Evolutionary conservation across 2,888 invertebrate genomes (phyloP).

Genomic region (Junonia oenone): DNA sequence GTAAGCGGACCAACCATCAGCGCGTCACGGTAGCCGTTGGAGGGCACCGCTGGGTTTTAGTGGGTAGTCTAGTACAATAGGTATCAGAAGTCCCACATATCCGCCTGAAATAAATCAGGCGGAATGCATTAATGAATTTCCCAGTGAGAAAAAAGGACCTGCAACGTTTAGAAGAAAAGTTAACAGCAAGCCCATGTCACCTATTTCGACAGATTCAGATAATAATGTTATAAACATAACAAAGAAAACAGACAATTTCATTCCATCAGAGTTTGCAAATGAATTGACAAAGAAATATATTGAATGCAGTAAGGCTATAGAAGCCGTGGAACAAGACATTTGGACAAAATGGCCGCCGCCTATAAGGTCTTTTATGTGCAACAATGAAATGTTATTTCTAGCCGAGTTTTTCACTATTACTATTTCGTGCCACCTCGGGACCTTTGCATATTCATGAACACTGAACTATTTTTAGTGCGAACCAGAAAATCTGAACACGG

Average conservation of each 20-base stretch:
- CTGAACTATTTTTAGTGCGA: not conserved
- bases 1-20: too few relatives aligned
- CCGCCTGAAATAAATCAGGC: too few relatives aligned
- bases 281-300: constrained; percentile 28
- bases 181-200: constrained; percentile 17
- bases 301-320: constrained; percentile 17
- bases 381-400: not conserved
- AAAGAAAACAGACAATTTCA: constrained; percentile 15
- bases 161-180: constrained; percentile 33
- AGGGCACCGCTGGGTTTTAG: too few relatives aligned
- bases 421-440: not conserved
- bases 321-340: constrained; percentile 13
- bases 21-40: too few relatives aligned
- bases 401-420: not conserved
- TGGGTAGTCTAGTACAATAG: too few relatives aligned
- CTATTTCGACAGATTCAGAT: constrained; percentile 12
- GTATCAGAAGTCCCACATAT: too few relatives aligned
- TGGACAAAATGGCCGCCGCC: constrained; percentile 22
- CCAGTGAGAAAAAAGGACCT: too few relatives aligned
- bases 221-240: too few relatives aligned
- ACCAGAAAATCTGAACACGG: not conserved
- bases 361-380: not conserved
- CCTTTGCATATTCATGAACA: not conserved
- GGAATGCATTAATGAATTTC: too few relatives aligned
- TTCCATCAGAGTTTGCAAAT: constrained; percentile 29